These are phyloP conservation scores for Laothoe populi DNA, from an alignment of 2,888 invertebrate species.

Conservation along the genomic window DNA sequence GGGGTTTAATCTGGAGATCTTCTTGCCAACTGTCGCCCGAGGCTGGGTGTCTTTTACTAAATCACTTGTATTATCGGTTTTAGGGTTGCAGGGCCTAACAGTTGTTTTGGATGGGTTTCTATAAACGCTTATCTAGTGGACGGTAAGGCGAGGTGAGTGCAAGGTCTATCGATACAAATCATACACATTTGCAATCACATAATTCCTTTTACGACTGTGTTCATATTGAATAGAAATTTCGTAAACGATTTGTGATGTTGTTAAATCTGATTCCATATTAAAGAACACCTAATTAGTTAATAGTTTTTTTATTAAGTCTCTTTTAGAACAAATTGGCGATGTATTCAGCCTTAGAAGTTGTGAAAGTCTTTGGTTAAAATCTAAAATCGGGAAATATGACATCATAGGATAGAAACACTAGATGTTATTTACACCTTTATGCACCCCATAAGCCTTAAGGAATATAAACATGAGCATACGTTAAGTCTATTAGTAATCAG, in stretches of 20 bases:
- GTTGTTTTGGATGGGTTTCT: conserved; percentile 12
- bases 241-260: background rate
- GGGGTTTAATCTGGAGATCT: conserved; percentile 67
- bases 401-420: too few species aligned
- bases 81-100: conserved; percentile 47
- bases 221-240: background rate
- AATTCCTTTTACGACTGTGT: background rate
- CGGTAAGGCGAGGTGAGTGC: background rate
- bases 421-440: too few species aligned
- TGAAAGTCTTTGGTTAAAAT: too few species aligned
- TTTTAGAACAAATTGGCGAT: too few species aligned
- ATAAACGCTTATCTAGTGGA: background rate
- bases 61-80: conserved; percentile 58
- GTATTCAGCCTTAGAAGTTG: too few species aligned
- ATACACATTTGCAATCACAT: background rate
- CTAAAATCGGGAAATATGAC: too few species aligned
- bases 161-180: background rate
- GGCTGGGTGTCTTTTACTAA: conserved; percentile 67
- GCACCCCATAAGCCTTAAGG: too few species aligned
- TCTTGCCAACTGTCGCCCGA: conserved; percentile 67
- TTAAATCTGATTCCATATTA: too few species aligned
- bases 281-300: too few species aligned
- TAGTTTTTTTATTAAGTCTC: too few species aligned
- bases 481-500: background rate
- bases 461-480: too few species aligned